Conservation (phyloP, 2,797 vertebrate genomes). For the Heterohyrax brucei region DNA sequence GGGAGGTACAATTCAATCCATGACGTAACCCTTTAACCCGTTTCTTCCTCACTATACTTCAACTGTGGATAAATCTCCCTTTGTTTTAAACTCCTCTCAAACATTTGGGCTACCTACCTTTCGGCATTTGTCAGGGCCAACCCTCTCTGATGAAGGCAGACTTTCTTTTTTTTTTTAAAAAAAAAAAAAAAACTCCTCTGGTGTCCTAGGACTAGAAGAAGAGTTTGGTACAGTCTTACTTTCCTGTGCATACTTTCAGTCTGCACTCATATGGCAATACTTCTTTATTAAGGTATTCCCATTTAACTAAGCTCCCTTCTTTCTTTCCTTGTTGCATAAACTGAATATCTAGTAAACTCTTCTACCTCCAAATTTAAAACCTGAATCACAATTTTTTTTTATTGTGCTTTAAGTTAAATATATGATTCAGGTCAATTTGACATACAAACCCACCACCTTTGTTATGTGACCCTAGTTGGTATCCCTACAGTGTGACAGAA, state of each 20-base stretch:
- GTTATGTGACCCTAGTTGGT: no score
- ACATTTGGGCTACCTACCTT: background rate
- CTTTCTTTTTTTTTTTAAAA: no score
- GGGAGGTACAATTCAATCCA: no score
- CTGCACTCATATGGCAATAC: background rate
- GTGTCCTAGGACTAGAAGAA: background rate
- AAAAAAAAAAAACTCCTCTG: background rate
- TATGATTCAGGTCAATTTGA: no score
- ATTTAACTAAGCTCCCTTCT: background rate
- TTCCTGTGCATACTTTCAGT: background rate
- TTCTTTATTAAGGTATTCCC: background rate
- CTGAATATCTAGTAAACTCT: background rate
- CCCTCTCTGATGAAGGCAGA: background rate
- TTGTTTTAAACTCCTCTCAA: background rate
- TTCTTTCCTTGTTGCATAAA: constrained; percentile 19
- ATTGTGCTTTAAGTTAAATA: no score
- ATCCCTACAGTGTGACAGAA: no score
- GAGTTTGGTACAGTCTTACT: background rate
- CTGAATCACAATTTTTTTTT: background rate
- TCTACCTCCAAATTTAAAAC: background rate
- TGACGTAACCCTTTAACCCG: background rate
- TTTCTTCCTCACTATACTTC: background rate
- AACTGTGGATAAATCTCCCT: background rate
- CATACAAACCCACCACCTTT: no score
- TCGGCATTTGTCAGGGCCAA: background rate